Conservation (phyloP, 2,888 invertebrate species). For the Temnothorax ravouxi region DNA sequence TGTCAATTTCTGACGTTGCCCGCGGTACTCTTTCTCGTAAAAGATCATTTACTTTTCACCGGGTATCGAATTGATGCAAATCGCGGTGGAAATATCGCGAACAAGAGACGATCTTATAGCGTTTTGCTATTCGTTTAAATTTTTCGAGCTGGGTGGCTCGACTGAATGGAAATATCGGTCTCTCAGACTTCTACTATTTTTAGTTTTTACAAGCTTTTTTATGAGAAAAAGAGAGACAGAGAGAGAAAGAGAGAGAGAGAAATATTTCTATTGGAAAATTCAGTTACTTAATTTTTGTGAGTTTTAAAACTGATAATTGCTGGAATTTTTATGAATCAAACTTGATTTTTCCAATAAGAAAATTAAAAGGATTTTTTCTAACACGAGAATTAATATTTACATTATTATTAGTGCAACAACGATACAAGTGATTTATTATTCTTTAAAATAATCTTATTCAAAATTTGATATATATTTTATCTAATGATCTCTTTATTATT, state of each 20-base stretch:
- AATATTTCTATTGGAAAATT: background rate
- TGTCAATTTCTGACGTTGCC: conserved; percentile 4
- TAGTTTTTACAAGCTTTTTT: background rate
- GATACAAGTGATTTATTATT: background rate
- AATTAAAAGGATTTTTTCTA: background rate
- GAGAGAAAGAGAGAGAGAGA: background rate
- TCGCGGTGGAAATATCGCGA: background rate
- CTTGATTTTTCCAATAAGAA: background rate
- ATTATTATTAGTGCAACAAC: background rate
- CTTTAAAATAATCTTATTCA: background rate
- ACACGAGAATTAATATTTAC: background rate
- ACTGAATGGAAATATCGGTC: background rate
- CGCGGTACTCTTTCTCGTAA: background rate
- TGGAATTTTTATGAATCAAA: background rate
- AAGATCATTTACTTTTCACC: background rate
- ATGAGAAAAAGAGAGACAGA: background rate
- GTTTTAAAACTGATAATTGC: background rate
- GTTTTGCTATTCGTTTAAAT: background rate
- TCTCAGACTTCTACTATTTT: background rate
- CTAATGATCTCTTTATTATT: background rate
- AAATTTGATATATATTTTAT: conserved; percentile 3
- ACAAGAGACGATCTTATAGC: background rate
- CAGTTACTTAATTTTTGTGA: background rate
- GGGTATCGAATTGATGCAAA: background rate
- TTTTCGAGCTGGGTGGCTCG: background rate